A percentile compares a stretch with the other conserved stretches of the same genome.
These are phyloP conservation scores for Phaetusa simplex DNA, from an alignment of 2,113 vertebrate species.

Conservation along the genomic window DNA sequence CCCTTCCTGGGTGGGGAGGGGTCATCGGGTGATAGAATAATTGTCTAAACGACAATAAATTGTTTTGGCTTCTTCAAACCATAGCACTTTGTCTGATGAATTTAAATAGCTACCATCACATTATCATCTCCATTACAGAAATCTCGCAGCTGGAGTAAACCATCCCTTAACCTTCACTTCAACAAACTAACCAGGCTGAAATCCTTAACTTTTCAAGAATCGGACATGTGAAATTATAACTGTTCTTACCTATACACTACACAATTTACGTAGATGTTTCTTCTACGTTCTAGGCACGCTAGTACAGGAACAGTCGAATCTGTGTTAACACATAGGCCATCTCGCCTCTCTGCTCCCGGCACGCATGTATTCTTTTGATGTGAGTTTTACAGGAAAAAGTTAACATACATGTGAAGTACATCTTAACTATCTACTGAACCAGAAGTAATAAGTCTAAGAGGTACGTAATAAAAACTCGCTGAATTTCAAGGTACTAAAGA, in stretches of 20 bases:
- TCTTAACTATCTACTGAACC: not conserved
- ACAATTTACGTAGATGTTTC: not conserved
- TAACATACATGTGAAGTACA: not conserved
- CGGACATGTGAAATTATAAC: fast-evolving
- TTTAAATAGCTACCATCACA: not conserved
- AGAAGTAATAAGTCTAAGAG: not conserved
- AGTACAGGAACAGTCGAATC: not conserved
- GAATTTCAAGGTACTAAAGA: not conserved
- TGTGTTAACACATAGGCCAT: not conserved
- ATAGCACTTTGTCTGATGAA: not conserved
- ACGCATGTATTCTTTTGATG: not conserved
- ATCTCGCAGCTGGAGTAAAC: not conserved
- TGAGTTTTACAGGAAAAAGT: not conserved
- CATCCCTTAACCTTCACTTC: not conserved
- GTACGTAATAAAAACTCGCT: fast-evolving
- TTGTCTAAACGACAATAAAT: not conserved
- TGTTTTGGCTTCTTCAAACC: not conserved
- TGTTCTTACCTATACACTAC: not conserved
- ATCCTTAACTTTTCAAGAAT: not conserved
- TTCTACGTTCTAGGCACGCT: not conserved
- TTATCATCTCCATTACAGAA: not conserved
- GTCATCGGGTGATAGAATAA: not conserved
- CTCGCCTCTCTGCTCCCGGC: not conserved
- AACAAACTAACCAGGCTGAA: not conserved
- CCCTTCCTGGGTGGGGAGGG: not conserved